Conservation (phyloP, 2,797 vertebrate species). For the Typhlichthys eigenmanni region DNA sequence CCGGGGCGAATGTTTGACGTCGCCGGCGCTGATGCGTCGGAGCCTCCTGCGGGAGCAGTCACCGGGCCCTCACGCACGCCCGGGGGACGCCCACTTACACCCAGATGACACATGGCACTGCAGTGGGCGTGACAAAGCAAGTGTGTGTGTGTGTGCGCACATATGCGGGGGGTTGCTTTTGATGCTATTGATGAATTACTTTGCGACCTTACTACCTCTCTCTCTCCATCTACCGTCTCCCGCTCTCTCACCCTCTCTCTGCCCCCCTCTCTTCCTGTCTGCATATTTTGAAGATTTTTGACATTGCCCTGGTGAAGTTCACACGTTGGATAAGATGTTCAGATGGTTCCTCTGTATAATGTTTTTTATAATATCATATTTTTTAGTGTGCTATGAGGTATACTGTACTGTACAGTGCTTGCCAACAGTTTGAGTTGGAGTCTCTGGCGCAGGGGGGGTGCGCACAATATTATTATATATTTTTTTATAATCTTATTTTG, state of each 20-base stretch:
- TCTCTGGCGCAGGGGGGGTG: too few species aligned
- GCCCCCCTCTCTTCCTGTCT: too few species aligned
- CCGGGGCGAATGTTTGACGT: conserved; percentile 50
- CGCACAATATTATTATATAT: too few species aligned
- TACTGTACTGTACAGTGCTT: too few species aligned
- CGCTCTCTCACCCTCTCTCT: conserved; percentile 8
- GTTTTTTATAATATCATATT: too few species aligned
- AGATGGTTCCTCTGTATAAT: not conserved
- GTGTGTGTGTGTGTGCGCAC: too few species aligned
- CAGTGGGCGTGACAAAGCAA: conserved; percentile 19
- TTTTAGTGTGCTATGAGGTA: too few species aligned
- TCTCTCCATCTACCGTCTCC: conserved; percentile 23
- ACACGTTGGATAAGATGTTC: conserved; percentile 10
- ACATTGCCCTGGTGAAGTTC: not conserved
- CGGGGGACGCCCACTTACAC: conserved; percentile 29
- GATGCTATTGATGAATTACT: too few species aligned
- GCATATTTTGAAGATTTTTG: not conserved
- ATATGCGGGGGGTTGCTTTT: too few species aligned
- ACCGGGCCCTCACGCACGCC: conserved; percentile 26
- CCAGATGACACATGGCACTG: conserved; percentile 21
- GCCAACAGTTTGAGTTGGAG: too few species aligned
- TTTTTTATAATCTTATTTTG: too few species aligned
- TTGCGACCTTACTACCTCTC: conserved; percentile 1
- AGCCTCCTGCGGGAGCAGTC: conserved; percentile 35
- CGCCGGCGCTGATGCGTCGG: conserved; percentile 49